Evolutionary conservation across 2,888 invertebrate genomes (phyloP), one percentile per base, ranked within the genome.

Genomic region (Xestia sexstrigata): DNA sequence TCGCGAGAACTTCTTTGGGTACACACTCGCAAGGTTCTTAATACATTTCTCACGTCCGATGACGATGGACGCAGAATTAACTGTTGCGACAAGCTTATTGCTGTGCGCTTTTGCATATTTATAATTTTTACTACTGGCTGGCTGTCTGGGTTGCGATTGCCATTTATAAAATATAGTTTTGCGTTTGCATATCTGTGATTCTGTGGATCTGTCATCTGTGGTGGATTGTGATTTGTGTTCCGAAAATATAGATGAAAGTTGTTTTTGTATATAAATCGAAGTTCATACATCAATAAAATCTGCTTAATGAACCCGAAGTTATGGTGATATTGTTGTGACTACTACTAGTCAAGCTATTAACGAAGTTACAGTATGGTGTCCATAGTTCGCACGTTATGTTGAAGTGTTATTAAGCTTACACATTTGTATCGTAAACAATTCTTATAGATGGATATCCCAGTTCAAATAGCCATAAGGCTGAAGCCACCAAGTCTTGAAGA

Each of bases 381-480:
- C n/a, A 26, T 66, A 15, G 4, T n/a, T 63, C 7, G 9, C 26
- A 58, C 35, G n/a, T 23, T 47, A 72, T 3, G 11, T 60, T 79
- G 35, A 62, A 55, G 47, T 60, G 39, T 11, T 68, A 55, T 17
- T 58, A 70, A 49, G 47, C 35, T 69, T 69, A 42, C 8, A 0
- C 49, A 39, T 30, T 45, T 63, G n/a, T 26, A 76, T 72, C 47
- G 62, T 71, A 62, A 70, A 65, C 35, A 55, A 49, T n/a, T 42
- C 42, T 13, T 39, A 66, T 93, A 83, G 87, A 98, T 98, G 98
- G 98, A 98, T 96, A 97, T 97, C 85, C 97, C 97, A 82, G 97
- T 98, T 82, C 98, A 98, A 97, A 98, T 98, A 82, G 98, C 98
- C 39, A 97, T 98, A 75, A 96, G 98, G 83, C 95, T 98, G 77